Conservation (phyloP, 1,140 invertebrate species). For the Danaus melanippus region DNA sequence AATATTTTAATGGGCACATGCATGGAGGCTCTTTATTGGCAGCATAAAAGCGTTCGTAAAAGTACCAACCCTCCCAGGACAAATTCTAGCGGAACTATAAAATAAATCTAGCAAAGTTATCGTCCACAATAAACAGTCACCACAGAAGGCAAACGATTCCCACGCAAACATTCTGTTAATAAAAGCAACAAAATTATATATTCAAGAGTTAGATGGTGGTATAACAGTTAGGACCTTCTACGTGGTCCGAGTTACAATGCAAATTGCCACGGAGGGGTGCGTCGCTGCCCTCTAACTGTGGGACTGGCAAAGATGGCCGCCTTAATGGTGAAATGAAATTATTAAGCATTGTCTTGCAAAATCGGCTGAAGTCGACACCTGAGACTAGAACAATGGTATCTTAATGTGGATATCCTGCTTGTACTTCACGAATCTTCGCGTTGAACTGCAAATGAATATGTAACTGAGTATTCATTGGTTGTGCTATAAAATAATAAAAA, state of each 20-base stretch:
- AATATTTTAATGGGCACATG: conserved; percentile 65
- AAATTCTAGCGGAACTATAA: conserved; percentile 61
- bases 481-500: too few species aligned
- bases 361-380: conserved; percentile 70
- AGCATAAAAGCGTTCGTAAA: conserved; percentile 55
- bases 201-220: conserved; percentile 69
- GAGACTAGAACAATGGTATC: conserved; percentile 41
- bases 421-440: background rate
- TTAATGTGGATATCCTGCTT: conserved; percentile 46
- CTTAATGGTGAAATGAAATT: conserved; percentile 71
- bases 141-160: conserved; percentile 67
- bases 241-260: conserved; percentile 71
- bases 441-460: background rate
- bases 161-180: conserved; percentile 69
- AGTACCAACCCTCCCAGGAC: conserved; percentile 49
- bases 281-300: conserved; percentile 67
- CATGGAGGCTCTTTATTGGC: conserved; percentile 61
- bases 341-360: conserved; percentile 72
- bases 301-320: conserved; percentile 68
- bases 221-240: conserved; percentile 64
- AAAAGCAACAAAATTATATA: conserved; percentile 72
- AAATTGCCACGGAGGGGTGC: conserved; percentile 67
- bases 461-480: background rate
- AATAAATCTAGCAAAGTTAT: conserved; percentile 70
- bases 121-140: conserved; percentile 67